phyloP scores from a whole-genome alignment of 2,113 vertebrate species.

The Tapirus terrestris region DNA sequence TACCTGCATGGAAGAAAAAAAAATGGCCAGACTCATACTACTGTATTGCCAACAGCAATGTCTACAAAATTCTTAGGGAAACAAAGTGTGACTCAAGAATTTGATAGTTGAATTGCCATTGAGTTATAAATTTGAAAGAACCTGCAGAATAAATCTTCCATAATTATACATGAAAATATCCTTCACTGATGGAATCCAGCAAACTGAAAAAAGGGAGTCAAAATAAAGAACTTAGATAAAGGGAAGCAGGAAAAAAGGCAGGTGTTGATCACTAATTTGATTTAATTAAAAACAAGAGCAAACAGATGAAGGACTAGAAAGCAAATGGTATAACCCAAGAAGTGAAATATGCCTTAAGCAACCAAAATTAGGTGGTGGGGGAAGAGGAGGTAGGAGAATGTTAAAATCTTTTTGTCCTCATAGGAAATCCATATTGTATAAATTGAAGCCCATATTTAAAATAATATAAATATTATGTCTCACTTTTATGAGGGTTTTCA shows the following conservation, averaged over 20 bases:
- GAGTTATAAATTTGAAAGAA: not conserved
- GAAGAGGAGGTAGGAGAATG: not conserved
- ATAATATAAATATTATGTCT: not conserved
- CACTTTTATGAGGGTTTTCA: not conserved
- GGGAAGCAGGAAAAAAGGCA: accelerated
- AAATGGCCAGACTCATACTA: not conserved
- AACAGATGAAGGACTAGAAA: not conserved
- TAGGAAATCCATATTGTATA: not conserved
- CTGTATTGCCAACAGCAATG: not conserved
- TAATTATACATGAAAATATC: not conserved
- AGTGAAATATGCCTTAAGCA: not conserved
- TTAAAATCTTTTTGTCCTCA: not conserved
- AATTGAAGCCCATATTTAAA: not conserved
- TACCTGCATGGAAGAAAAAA: not conserved
- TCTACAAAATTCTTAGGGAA: conserved; percentile 24
- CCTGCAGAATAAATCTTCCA: not conserved
- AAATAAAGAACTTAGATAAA: not conserved
- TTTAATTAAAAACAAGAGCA: not conserved
- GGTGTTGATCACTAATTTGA: not conserved
- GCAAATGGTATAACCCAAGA: not conserved
- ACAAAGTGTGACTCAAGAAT: not conserved
- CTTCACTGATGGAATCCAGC: not conserved
- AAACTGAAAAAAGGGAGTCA: not conserved
- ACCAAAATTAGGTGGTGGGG: not conserved
- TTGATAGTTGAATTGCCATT: not conserved